Evolutionary conservation across 2,113 vertebrate genomes (phyloP).

Genomic region (Mesoclemmys tuberculata): DNA sequence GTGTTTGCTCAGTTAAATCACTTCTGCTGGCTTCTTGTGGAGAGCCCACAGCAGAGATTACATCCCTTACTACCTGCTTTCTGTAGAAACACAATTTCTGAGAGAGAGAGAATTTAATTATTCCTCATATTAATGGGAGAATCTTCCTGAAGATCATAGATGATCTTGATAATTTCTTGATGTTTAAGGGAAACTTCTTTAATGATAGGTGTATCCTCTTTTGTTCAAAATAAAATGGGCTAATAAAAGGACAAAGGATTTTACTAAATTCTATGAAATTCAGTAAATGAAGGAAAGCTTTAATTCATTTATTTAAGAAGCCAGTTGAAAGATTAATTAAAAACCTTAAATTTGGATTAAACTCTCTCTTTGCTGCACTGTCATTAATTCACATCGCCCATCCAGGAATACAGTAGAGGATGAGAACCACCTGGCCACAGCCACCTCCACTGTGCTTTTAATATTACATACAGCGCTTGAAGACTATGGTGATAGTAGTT

Average conservation of each 20-base stretch:
- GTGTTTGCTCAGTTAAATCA: background rate
- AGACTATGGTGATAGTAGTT: background rate
- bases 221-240: background rate
- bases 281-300: background rate
- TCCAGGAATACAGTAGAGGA: background rate
- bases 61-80: background rate
- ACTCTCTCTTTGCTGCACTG: background rate
- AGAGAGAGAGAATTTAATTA: background rate
- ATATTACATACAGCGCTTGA: background rate
- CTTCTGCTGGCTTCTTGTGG: background rate
- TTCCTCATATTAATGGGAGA: background rate
- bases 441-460: slow-evolving; percentile 8
- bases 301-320: background rate
- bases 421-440: background rate
- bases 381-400: background rate
- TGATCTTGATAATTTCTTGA: background rate
- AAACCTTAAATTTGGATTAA: background rate
- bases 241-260: background rate
- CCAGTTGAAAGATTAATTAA: background rate
- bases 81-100: background rate
- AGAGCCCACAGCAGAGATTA: background rate
- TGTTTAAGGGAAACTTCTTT: background rate
- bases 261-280: background rate
- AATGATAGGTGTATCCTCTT: background rate
- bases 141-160: background rate